phyloP scores from a whole-genome alignment of 2,888 invertebrate species.

The Lutraria lutraria region DNA sequence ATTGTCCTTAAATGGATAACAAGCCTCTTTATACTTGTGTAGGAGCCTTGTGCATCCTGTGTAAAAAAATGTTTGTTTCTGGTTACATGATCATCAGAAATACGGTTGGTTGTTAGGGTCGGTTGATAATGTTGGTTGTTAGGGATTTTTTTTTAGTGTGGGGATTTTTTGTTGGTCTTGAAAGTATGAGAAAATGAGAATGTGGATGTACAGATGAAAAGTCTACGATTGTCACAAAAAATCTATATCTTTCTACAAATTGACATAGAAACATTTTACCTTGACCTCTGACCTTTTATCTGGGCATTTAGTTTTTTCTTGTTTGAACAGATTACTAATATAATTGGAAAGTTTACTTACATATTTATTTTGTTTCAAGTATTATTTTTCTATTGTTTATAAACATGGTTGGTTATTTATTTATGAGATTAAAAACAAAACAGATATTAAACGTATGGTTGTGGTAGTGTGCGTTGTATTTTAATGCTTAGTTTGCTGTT shows the following conservation, averaged over 20 bases:
- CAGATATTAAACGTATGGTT: not conserved
- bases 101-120: no score
- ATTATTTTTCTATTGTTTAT: not conserved
- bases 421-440: no score
- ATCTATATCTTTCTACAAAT: no score
- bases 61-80: no score
- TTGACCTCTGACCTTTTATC: conserved; percentile 5
- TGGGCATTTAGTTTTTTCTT: not conserved
- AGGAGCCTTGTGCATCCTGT: not conserved
- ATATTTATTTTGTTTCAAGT: not conserved
- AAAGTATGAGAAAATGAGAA: no score
- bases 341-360: not conserved
- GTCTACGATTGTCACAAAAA: no score
- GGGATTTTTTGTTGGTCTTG: no score
- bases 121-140: no score
- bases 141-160: no score
- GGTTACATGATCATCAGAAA: no score
- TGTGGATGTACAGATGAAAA: no score
- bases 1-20: not conserved
- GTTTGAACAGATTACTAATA: not conserved
- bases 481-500: not conserved
- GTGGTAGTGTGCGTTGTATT: not conserved
- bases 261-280: not conserved
- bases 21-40: not conserved
- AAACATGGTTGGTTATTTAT: no score